Evolutionary conservation across 2,797 vertebrate genomes (phyloP), one percentile per base, ranked within the genome.

Genomic region (Gambelia wislizenii): DNA sequence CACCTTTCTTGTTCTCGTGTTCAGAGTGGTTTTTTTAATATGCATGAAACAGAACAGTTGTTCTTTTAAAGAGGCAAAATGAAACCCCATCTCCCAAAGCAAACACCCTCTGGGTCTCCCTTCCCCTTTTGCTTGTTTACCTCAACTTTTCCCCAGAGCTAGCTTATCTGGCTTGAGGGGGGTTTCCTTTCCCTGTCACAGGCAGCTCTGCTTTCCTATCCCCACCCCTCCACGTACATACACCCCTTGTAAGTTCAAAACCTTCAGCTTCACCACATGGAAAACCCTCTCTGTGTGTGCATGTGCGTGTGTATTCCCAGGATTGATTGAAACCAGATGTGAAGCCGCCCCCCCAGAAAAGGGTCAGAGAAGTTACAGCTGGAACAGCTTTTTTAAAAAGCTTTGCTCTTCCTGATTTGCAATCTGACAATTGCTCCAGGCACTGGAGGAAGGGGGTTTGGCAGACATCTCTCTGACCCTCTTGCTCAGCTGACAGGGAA

Each of bases 321-420:
- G 85, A 25, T n/a, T n/a, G 76, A 84, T 87, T 5, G 64, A 49
- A 82, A 70, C 56, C 88, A 91, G 91, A 87, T 80, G 91, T 70
- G 84, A 87, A 78, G 39, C 87, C 47, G 30, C 33, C 36, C 87
- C 47, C 36, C 33, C 36, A 52, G 52, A 52, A 70, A 72, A 56
- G 30, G 70, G 70, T 82, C 42, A 16, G 64, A 39, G 74, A 52
- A 59, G 52, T 39, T 87, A 72, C 87, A 89, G 87, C 84, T 89
- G 90, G 87, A 61, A 52, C 22, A 39, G 39, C 84, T 70, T 77
- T 86, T 36, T 9, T 3, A 10, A 8, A 39, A 36, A 42, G 49
- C 70, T 59, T 70, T 42, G 36, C 39, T 36, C 47, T 16, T 81
- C 89, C 81, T 44, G 1, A 30, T 13, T 39, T 81, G 47, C 49